Conservation (phyloP, 2,113 vertebrate species). For the Takifugu flavidus region DNA sequence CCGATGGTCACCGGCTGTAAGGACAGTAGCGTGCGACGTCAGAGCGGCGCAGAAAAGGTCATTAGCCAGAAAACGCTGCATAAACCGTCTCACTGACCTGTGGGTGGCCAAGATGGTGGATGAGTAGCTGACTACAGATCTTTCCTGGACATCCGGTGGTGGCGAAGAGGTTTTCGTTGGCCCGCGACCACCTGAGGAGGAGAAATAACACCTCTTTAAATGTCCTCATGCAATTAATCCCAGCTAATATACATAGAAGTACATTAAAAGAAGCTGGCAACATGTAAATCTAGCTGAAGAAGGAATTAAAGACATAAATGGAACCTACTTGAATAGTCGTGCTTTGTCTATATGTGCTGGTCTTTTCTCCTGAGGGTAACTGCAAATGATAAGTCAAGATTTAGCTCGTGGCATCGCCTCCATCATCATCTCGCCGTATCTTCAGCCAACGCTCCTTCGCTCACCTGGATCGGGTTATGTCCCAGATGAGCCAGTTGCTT, state of each 20-base stretch:
- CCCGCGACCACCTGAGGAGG: slow-evolving; percentile 84
- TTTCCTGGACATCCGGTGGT: slow-evolving; percentile 96
- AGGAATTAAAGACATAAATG: too few species aligned
- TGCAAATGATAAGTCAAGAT: slow-evolving; percentile 45
- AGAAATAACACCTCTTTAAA: neutral
- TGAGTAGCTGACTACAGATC: slow-evolving; percentile 83
- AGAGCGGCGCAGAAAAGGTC: too few species aligned
- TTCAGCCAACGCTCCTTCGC: neutral
- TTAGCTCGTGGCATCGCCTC: neutral
- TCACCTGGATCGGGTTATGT: slow-evolving; percentile 93
- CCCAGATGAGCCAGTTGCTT: slow-evolving; percentile 95
- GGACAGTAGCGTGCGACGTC: neutral
- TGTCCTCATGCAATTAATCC: neutral
- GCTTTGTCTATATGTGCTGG: slow-evolving; percentile 89
- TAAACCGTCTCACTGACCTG: slow-evolving; percentile 77
- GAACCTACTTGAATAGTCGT: slow-evolving; percentile 82
- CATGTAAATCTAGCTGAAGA: neutral
- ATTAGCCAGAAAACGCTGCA: neutral
- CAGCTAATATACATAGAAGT: neutral
- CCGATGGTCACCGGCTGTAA: slow-evolving; percentile 86
- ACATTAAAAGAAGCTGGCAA: neutral
- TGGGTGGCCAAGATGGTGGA: slow-evolving; percentile 93
- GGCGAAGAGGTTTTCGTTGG: slow-evolving; percentile 91
- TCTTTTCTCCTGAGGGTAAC: slow-evolving; percentile 92
- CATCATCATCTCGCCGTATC: neutral